Evolutionary conservation across 2,797 vertebrate species (phyloP), one percentile per base, ranked within the genome.

Genomic region (Coregonus ussuriensis): DNA sequence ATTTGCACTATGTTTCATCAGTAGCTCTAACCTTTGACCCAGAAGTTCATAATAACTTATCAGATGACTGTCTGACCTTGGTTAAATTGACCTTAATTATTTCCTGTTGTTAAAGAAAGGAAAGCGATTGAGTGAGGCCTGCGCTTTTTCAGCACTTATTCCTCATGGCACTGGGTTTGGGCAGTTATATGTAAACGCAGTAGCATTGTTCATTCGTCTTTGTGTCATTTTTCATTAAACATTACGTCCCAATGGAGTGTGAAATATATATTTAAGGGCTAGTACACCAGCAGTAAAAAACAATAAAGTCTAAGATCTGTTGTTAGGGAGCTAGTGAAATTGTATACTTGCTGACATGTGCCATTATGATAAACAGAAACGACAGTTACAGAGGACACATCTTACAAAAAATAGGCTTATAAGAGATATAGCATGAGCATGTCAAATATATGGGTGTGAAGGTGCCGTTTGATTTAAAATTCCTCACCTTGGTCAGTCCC

Each of bases 1-100:
- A 90, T 87, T 90, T 89, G 81, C 80, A 79, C 76, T 81, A 83
- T 88, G 91, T 91, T 93, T 91, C 84, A 90, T 94, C 93, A 91
- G 89, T 94, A 95, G 93, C 92, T 77, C 83, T 88, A 90, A 95
- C 89, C 94, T 93, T 93, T 93, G 81, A 92, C 93, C 91, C 88
- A 69, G 81, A 86, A 90, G 89, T 91, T 92, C 90, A 93, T 81
- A 88, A 87, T 76, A 82, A 85, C 91, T 96, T 96, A 96, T 96
- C 93, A 93, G 93, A 94, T 96, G 93, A 95, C 94, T 92, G 78
- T 95, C 94, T 97, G 94, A 96, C 94, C 91, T 93, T 93, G 89
- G 93, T 93, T 95, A 96, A 96, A 96, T 96, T 96, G 92, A 90
- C 88, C 90, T 95, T 94, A 96, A 96, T 97, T 91, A 89, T 93